Evolutionary conservation across 2,888 invertebrate genomes (phyloP), one percentile per base, ranked within the genome.

Genomic region (Ferrisia virgata): DNA sequence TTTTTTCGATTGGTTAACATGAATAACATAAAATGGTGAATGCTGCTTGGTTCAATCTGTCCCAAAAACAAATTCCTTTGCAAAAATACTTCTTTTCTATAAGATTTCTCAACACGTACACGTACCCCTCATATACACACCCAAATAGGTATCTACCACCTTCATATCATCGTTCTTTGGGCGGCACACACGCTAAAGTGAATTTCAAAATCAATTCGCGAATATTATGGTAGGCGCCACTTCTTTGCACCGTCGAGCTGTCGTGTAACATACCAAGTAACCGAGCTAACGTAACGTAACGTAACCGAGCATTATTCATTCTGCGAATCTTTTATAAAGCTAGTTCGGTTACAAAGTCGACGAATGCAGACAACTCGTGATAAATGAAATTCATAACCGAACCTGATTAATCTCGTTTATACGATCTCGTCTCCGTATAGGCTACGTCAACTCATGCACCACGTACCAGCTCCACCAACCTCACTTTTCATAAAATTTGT

Each of bases 361-460:
- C 64, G 25, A 64, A 28, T 28, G 64, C 28, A 28, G 64, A 64
- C 64, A 64, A 64, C 64, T 64, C 28, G 15, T 64, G 64, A 64
- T 64, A 64, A 64, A 64, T 64, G 64, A 64, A 64, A 64, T 64
- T 64, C 28, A 64, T 64, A 64, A 64, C 64, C 28, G 28, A 64
- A 64, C 64, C 64, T 64, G 64, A 64, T 64, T 64, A 64, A 64
- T 64, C 64, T 64, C 64, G 64, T 64, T 64, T 64, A 64, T 53
- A 53, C 53, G 22, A 53, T 53, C 64, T 28, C 64, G 25, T 28
- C 64, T 64, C 28, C 15, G 15, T 2, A 22, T 11, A 39, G 11
- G 5, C 28, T 64, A 28, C 64, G 28, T 64, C 64, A n/a, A n/a
- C n/a, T n/a, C n/a, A n/a, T n/a, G n/a, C n/a, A n/a, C n/a, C n/a